Evolutionary conservation across 2,888 invertebrate species (phyloP).

Genomic region (Chymomyza amoena): DNA sequence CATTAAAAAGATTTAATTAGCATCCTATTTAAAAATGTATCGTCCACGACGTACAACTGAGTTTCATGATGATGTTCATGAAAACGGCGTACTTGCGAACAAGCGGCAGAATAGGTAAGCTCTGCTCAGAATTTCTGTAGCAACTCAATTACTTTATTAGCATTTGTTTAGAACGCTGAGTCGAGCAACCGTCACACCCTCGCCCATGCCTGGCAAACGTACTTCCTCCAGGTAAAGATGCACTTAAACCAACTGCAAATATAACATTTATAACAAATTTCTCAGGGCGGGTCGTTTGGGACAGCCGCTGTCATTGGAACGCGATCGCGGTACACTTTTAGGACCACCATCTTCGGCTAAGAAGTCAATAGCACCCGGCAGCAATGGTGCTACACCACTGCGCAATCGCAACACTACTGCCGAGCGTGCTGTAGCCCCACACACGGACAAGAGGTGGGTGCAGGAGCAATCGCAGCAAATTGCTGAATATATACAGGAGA

Average conservation of each 20-base stretch:
- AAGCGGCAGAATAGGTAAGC: not conserved
- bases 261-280: not conserved
- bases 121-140: not conserved
- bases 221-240: not conserved
- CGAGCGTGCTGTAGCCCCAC: slow-evolving; percentile 54
- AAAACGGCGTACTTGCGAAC: not conserved
- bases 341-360: not conserved
- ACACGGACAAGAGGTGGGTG: slow-evolving; percentile 77
- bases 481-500: slow-evolving; percentile 63
- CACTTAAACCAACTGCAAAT: not conserved
- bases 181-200: not conserved
- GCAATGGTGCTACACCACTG: slow-evolving; percentile 38
- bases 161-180: not conserved
- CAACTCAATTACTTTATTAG: not conserved
- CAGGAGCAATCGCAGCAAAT: slow-evolving; percentile 67
- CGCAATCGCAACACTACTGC: slow-evolving; percentile 51
- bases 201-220: not conserved
- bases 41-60: not conserved
- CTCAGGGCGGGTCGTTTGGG: slow-evolving; percentile 7
- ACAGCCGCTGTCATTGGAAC: slow-evolving; percentile 26
- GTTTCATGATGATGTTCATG: not conserved
- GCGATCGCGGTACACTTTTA: slow-evolving; percentile 24
- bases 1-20: not conserved
- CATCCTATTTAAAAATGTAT: not conserved
- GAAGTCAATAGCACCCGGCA: slow-evolving; percentile 4